Base-by-base conservation (phyloP, 2,888 invertebrate genomes). In the Sturmia bella region DNA sequence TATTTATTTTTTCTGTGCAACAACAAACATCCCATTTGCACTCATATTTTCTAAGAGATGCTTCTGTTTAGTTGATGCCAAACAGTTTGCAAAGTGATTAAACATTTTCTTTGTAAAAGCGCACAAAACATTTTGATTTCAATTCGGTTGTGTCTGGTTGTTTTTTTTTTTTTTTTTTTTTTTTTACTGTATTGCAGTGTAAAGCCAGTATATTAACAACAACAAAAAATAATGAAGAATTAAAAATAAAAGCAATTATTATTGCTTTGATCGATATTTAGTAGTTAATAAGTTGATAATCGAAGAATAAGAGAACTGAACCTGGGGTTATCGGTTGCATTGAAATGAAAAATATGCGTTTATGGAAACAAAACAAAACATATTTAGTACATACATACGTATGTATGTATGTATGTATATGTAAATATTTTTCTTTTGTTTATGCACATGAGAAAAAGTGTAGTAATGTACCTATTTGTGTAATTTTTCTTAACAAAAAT, bases 91-190 rank as follows among this genome's bases (percentile, higher is more conserved):
- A 54, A 48, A 57, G 11, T 57, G 7, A 57, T 32, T 32, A 32
- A 7, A 32, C 9, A 32, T 32, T 32, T 32, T 7, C 9, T 32
- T 32, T 32, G 32, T 64, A 50, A 70, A 64, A 19, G 6, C 32
- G 32, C 17, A 41, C 39, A 68, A 81, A 66, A 72, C 56, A 63
- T 57, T 81, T 81, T 50, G 43, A 72, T 68, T 81, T 27, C n/a
- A 63, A 76, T 68, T 61, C 68, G 41, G 54, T 68, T 68, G 56
- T 56, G 59, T 66, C 59, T 45, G 48, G 72, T 41, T 54, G 43
- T 68, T 19, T 27, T 57, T n/a, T n/a, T n/a, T n/a, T n/a, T n/a
- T n/a, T n/a, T n/a, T n/a, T n/a, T n/a, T n/a, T n/a, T n/a, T n/a
- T n/a, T n/a, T n/a, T n/a, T n/a, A n/a, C n/a, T 45, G 54, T 27